Percentiles rank a stretch among this genome's conserved stretches.
Conservation (phyloP, 2,113 vertebrate species). For the Lepus timidus region DNA sequence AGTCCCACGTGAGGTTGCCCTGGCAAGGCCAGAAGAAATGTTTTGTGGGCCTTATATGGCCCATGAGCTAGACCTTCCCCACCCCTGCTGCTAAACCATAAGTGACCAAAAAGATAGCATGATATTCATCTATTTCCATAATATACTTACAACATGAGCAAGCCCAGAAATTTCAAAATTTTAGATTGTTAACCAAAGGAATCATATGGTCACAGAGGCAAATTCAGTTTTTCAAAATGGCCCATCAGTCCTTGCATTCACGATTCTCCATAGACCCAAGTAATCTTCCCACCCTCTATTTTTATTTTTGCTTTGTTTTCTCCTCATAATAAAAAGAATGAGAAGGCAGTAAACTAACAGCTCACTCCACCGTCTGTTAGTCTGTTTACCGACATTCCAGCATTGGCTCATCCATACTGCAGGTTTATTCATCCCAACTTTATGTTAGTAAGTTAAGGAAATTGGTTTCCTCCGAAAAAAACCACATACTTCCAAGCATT, state of each 20-base stretch:
- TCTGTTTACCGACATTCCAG: conserved; percentile 25
- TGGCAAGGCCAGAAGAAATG: too few relatives aligned
- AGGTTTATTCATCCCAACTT: conserved; percentile 69
- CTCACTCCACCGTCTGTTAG: conserved; percentile 30
- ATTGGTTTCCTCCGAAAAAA: conserved; percentile 76
- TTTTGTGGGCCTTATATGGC: too few relatives aligned
- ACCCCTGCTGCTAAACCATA: background rate
- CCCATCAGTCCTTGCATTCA: background rate
- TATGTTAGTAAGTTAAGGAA: conserved; percentile 74
- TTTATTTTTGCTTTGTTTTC: conserved; percentile 29
- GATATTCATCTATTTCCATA: background rate
- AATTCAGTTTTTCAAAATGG: conserved; percentile 14
- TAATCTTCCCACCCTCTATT: background rate
- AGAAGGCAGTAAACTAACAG: background rate
- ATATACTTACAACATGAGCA: background rate
- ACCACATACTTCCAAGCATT: conserved; percentile 79
- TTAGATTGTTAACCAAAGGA: background rate
- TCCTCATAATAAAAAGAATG: conserved; percentile 42
- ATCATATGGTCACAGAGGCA: background rate
- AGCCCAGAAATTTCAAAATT: background rate
- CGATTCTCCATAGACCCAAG: conserved; percentile 43
- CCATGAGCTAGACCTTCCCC: too few relatives aligned
- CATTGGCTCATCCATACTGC: background rate
- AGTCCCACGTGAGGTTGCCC: too few relatives aligned
- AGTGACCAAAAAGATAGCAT: background rate